Evolutionary conservation across 2,113 vertebrate species (phyloP).

Genomic region (Thryonomys swinderianus): DNA sequence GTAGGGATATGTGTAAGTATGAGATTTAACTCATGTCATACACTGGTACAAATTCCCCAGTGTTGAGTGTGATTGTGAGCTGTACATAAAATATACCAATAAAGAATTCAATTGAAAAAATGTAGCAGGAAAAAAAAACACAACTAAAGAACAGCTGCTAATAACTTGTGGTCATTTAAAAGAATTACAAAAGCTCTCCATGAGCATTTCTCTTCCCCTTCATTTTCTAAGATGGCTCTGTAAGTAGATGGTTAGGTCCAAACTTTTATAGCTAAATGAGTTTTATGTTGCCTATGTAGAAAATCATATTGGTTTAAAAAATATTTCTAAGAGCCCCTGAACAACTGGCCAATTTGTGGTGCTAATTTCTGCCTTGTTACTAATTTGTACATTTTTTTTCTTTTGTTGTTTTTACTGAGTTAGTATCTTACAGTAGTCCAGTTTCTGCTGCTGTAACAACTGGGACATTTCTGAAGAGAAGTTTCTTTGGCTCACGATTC

Average conservation of each 20-base stretch:
- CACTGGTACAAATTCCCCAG: no score
- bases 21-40: no score
- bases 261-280: background rate
- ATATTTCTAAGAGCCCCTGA: background rate
- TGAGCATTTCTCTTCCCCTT: background rate
- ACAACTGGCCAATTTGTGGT: background rate
- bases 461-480: background rate
- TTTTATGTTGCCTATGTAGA: background rate
- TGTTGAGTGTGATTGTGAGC: no score
- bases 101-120: no score
- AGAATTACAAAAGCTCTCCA: background rate
- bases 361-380: background rate
- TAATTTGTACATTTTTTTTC: background rate
- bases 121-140: no score
- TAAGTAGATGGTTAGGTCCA: background rate
- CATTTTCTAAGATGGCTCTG: background rate
- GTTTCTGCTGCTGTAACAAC: background rate
- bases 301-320: conserved; percentile 8
- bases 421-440: background rate
- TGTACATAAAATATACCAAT: no score
- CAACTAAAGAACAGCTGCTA: background rate
- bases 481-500: background rate
- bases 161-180: background rate
- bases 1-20: no score
- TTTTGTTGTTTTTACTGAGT: background rate